Base-by-base conservation (phyloP, 2,113 vertebrate genomes). In the Oreotrochilus melanogaster region DNA sequence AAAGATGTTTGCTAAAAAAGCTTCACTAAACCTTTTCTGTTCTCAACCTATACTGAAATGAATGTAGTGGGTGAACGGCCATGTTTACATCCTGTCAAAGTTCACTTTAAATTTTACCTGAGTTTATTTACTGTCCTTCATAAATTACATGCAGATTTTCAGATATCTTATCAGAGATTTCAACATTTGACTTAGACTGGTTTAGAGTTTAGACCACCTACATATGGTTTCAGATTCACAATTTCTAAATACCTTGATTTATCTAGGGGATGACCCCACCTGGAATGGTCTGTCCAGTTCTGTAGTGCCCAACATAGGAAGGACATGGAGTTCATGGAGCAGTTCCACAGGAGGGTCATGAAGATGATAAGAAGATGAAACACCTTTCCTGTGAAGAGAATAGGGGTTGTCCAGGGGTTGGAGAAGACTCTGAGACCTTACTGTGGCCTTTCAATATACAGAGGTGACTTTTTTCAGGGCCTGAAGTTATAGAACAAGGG, bases 251-350 rank as follows among this genome's bases (percentile, higher is more conserved):
- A 70, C 61, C 10, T 5, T 71, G 35, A 66, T 58, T 88, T 85
- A 8, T 71, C 5, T 15, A 3, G 0, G 9, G 2, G 7, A 14
- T 56, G 19, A 22, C 6, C 27, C 21, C 28, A 23, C 19, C 14
- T 28, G 17, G 8, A 60, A 25, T 48, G 4, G 8, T 23, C 14
- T 3, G 2, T 47, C n/a, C n/a, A 35, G 6, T 14, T 28, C 42
- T 35, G 31, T 13, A 4, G 14, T 10, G 3, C 5, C 14, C 18
- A 57, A 3, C 23, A 33, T 3, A 62, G 24, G 27, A 50, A 64
- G 4, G 27, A 33, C 11, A 22, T 24, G 35, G 48, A 51, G 10
- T 21, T 76, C 19, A 21, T 70, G 4, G 14, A 60, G 6, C 0
- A 1, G 14, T 35, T 31, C 43, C 43, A 33, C 27, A 64, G 27